Conservation (phyloP, 2,113 vertebrate genomes). For the Tretioscincus oriximinensis region DNA sequence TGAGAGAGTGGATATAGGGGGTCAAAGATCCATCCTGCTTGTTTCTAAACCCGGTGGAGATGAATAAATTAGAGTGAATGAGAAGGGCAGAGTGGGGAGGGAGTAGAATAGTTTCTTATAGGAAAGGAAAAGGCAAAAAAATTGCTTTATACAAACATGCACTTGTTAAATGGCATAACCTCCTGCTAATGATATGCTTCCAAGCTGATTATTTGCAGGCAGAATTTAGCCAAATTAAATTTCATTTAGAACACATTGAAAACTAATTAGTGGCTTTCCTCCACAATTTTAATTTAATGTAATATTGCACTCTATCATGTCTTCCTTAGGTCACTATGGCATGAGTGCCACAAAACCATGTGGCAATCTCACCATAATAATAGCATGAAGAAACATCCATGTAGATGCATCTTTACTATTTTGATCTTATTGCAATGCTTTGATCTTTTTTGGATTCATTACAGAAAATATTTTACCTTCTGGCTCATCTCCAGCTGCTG, state of each 20-base stretch:
- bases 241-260: slow-evolving; percentile 22
- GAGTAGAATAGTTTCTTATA: background rate
- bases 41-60: background rate
- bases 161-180: slow-evolving; percentile 12
- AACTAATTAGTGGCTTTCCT: background rate
- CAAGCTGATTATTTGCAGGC: slow-evolving; percentile 28
- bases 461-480: too few relatives aligned
- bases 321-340: too few relatives aligned
- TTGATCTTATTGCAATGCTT: too few relatives aligned
- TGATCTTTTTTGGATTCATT: too few relatives aligned
- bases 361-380: too few relatives aligned
- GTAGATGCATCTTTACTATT: too few relatives aligned
- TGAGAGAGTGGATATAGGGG: background rate
- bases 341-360: too few relatives aligned
- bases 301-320: too few relatives aligned
- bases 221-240: slow-evolving; percentile 13
- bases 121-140: slow-evolving; percentile 12
- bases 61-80: background rate
- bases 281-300: too few relatives aligned
- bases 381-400: too few relatives aligned
- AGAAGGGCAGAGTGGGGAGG: too few relatives aligned
- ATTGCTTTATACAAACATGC: background rate
- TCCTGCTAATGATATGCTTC: slow-evolving; percentile 22
- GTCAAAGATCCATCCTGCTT: background rate
- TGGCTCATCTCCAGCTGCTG: too few relatives aligned